phyloP scores from a whole-genome alignment of 2,113 vertebrate genomes.

The Acanthochromis polyacanthus region DNA sequence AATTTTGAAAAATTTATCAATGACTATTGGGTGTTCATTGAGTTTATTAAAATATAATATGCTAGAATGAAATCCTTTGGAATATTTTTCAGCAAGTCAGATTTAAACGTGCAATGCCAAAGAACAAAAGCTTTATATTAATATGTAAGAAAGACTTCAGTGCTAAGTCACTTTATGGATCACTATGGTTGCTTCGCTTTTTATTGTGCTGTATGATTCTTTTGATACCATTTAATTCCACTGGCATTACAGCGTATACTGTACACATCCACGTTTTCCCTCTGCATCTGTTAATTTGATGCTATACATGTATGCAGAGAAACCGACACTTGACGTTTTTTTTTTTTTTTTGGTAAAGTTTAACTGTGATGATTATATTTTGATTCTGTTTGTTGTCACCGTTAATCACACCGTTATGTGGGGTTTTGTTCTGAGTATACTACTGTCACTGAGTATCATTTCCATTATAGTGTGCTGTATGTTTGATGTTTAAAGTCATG shows the following conservation, averaged over 20 bases:
- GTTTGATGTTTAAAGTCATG: conserved; percentile 82
- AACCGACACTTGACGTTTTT: conserved; percentile 81
- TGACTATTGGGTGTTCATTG: neutral
- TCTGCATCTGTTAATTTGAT: conserved; percentile 59
- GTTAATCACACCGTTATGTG: conserved; percentile 75
- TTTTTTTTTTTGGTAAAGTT: conserved; percentile 60
- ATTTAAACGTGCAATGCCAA: conserved; percentile 75
- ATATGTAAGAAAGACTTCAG: conserved; percentile 29
- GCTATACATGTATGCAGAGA: conserved; percentile 65
- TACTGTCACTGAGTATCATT: conserved; percentile 87
- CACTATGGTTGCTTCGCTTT: conserved; percentile 51
- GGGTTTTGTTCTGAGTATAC: conserved; percentile 81
- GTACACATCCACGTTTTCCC: conserved; percentile 69
- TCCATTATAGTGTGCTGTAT: conserved; percentile 83
- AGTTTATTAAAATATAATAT: conserved; percentile 2
- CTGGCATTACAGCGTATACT: conserved; percentile 76
- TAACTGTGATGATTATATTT: conserved; percentile 81
- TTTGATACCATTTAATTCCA: conserved; percentile 74
- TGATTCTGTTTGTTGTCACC: conserved; percentile 69
- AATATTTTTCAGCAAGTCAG: neutral
- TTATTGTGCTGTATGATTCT: conserved; percentile 56
- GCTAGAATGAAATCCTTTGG: conserved; percentile 5
- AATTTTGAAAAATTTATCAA: neutral
- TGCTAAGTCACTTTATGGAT: conserved; percentile 71
- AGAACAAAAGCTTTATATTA: conserved; percentile 47